Evolutionary conservation across 2,797 vertebrate genomes (phyloP).

Genomic region (Ciconia nigra): DNA sequence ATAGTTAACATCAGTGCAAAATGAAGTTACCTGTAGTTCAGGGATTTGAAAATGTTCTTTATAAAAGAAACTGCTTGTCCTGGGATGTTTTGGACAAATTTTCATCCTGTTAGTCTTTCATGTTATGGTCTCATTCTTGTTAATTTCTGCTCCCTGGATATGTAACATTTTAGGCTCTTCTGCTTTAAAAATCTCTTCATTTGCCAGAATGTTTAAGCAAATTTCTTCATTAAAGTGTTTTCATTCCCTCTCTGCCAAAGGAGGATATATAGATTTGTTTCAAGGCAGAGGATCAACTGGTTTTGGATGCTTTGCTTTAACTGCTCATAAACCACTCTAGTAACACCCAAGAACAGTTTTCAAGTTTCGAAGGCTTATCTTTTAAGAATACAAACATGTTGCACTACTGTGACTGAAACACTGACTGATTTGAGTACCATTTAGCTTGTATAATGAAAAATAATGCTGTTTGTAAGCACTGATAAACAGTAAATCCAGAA

Average conservation of each 20-base stretch:
- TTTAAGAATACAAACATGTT: background rate
- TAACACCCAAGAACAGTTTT: background rate
- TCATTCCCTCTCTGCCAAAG: background rate
- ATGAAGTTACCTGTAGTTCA: background rate
- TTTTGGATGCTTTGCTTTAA: background rate
- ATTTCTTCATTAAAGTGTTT: background rate
- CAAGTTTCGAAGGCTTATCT: background rate
- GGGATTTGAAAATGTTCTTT: background rate
- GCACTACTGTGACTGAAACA: background rate
- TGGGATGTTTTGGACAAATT: background rate
- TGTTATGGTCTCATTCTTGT: background rate
- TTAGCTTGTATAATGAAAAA: background rate
- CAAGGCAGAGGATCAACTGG: background rate
- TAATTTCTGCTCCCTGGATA: background rate
- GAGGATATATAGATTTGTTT: background rate
- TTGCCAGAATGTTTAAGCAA: background rate
- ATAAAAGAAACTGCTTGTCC: background rate
- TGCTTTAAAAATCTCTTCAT: background rate
- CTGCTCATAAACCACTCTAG: background rate
- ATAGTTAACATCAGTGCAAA: background rate
- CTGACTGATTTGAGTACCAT: background rate
- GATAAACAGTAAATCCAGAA: background rate
- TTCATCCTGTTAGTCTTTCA: background rate
- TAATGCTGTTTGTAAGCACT: background rate
- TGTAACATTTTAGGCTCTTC: background rate